Conservation (phyloP, 2,113 vertebrate species). For the Sorex fumeus region DNA sequence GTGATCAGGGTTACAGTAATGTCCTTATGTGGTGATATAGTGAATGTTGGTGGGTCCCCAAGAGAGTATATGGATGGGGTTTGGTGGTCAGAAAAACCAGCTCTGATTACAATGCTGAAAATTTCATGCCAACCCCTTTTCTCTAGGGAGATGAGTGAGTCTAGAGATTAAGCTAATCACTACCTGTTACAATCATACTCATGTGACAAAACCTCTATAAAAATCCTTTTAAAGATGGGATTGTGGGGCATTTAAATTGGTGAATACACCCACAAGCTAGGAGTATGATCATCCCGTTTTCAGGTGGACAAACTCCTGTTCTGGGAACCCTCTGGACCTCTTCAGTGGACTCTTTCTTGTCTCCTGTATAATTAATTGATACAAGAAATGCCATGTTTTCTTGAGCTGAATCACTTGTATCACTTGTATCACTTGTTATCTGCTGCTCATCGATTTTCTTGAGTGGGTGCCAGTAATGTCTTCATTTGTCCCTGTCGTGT, state of each 20-base stretch:
- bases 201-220: not conserved
- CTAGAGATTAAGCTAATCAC: conserved; percentile 6
- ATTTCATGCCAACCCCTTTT: not conserved
- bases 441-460: no score
- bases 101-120: conserved; percentile 16
- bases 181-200: not conserved
- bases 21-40: not conserved
- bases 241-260: not conserved
- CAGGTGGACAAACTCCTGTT: not conserved
- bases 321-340: not conserved
- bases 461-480: no score
- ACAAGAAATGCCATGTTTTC: not conserved
- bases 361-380: not conserved
- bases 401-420: conserved; percentile 2
- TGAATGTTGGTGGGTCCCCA: not conserved
- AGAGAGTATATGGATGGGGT: not conserved
- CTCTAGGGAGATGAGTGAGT: not conserved
- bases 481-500: no score
- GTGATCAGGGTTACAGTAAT: not conserved
- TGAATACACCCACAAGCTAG: not conserved
- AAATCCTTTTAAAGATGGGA: not conserved
- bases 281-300: not conserved
- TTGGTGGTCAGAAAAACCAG: not conserved
- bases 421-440: no score
- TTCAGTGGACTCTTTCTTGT: not conserved